Conservation (phyloP, 2,888 invertebrate genomes). For the Lissocephala sabroskyi region DNA sequence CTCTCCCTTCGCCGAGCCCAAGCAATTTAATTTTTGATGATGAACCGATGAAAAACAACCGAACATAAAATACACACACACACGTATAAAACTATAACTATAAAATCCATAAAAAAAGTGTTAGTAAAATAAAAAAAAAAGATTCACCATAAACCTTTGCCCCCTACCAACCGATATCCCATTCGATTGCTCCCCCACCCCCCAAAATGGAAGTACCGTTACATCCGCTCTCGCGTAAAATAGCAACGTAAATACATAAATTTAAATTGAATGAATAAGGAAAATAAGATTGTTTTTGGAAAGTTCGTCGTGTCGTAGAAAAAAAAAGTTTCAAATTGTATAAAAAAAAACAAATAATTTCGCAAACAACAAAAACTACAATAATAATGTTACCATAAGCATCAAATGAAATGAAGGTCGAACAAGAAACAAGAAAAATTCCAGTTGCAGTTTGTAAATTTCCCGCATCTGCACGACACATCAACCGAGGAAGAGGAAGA, state of each 20-base stretch:
- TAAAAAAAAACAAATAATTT: slow-evolving; percentile 28
- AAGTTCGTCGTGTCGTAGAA: slow-evolving; percentile 48
- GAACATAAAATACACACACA: slow-evolving; percentile 45
- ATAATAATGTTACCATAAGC: no score
- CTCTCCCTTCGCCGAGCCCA: slow-evolving; percentile 37
- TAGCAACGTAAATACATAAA: slow-evolving; percentile 5
- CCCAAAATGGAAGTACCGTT: no score
- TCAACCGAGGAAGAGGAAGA: no score
- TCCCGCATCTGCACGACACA: slow-evolving; percentile 48
- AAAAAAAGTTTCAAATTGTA: slow-evolving; percentile 48
- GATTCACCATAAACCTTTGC: no score
- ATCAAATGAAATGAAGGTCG: slow-evolving; percentile 23
- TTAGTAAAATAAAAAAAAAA: slow-evolving; percentile 46
- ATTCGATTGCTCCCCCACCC: no score
- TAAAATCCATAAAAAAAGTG: slow-evolving; percentile 51
- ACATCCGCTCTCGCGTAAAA: no score
- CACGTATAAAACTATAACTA: no score
- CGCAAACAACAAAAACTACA: no score
- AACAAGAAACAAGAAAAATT: slow-evolving; percentile 26
- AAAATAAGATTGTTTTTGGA: slow-evolving; percentile 26
- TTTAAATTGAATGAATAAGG: slow-evolving; percentile 24
- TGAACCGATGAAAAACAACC: slow-evolving; percentile 15
- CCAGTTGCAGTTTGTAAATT: slow-evolving; percentile 65
- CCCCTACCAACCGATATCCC: background rate
- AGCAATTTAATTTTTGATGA: slow-evolving; percentile 46